These are phyloP conservation scores for Lumbricus terrestris DNA, from an alignment of 2,888 invertebrate genomes.

Conservation along the genomic window DNA sequence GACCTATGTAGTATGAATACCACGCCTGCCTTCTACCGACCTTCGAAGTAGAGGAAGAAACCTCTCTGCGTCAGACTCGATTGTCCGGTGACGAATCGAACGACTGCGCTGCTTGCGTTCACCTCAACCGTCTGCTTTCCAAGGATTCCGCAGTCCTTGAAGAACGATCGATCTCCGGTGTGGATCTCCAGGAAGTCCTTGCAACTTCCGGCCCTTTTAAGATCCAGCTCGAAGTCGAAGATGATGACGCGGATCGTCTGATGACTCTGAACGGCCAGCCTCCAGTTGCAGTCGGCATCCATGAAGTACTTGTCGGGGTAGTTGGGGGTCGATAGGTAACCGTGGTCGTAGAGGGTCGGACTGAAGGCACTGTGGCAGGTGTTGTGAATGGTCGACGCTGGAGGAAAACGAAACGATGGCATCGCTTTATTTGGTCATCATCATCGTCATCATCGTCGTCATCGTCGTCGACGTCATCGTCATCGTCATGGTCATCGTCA, in stretches of 20 bases:
- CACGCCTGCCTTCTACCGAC: too few species aligned
- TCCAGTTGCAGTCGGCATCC: conserved; percentile 38
- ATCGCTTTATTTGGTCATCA: not conserved
- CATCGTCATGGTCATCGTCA: too few species aligned
- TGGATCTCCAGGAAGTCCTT: conserved; percentile 35
- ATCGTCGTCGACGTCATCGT: too few species aligned
- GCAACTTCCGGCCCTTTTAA: conserved; percentile 33
- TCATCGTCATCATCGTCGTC: too few species aligned
- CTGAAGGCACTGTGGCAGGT: not conserved
- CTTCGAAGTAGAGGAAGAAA: conserved; percentile 38
- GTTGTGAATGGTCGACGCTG: not conserved
- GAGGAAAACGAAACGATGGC: not conserved
- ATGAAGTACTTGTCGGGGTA: conserved; percentile 38
- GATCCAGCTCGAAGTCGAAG: conserved; percentile 39
- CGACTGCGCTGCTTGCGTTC: conserved; percentile 24
- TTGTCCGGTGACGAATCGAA: conserved; percentile 33
- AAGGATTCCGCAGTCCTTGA: conserved; percentile 38
- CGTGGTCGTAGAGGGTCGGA: conserved; percentile 31
- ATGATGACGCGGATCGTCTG: conserved; percentile 34
- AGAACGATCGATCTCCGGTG: conserved; percentile 21
- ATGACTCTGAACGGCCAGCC: conserved; percentile 32
- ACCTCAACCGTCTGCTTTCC: conserved; percentile 33
- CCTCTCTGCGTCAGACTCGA: conserved; percentile 37
- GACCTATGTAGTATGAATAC: too few species aligned
- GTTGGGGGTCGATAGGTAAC: conserved; percentile 38